Conservation (phyloP, 1,140 invertebrate genomes). For the Cecropterus lyciades region DNA sequence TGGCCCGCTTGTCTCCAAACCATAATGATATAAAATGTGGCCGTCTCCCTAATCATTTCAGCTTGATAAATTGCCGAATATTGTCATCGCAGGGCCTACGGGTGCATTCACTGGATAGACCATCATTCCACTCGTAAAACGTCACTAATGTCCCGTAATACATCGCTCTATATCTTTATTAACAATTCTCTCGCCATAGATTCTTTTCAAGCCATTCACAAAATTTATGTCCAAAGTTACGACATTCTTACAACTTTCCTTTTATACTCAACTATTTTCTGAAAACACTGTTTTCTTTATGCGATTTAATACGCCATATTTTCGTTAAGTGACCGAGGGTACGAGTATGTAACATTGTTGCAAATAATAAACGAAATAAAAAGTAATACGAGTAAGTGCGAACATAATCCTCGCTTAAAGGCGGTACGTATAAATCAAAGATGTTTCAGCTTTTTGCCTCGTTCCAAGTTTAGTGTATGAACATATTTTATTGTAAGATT, state of each 20-base stretch:
- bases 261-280: conserved; percentile 79
- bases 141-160: conserved; percentile 79
- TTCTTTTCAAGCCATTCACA: conserved; percentile 76
- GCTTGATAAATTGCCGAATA: conserved; percentile 52
- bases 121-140: conserved; percentile 70
- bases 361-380: conserved; percentile 73
- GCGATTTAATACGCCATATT: conserved; percentile 79
- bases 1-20: conserved; percentile 3
- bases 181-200: conserved; percentile 79
- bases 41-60: conserved; percentile 27
- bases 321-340: conserved; percentile 73
- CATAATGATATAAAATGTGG: conserved; percentile 12
- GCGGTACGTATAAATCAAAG: conserved; percentile 74
- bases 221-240: conserved; percentile 79
- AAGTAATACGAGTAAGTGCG: conserved; percentile 64
- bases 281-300: conserved; percentile 83
- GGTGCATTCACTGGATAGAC: conserved; percentile 69
- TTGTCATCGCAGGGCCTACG: conserved; percentile 45
- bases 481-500: conserved; percentile 69
- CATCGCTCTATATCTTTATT: conserved; percentile 81
- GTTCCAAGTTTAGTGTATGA: conserved; percentile 59
- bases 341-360: conserved; percentile 67
- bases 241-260: conserved; percentile 77
- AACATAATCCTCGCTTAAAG: conserved; percentile 67
- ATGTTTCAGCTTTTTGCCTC: conserved; percentile 63